Conservation (phyloP, 1,140 invertebrate genomes). For the Pectinophora gossypiella region DNA sequence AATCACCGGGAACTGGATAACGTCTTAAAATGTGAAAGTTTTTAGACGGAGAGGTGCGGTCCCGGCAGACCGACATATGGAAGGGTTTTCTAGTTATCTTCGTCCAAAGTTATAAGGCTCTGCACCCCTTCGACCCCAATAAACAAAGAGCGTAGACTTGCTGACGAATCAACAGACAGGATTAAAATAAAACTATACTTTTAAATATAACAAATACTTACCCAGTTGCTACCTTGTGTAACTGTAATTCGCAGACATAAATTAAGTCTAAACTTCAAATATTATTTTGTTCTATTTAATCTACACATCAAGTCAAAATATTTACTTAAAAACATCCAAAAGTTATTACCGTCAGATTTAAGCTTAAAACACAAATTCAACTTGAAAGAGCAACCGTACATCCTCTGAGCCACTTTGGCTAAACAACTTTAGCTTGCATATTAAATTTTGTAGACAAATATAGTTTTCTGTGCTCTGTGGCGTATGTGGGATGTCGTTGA, state of each 20-base stretch:
- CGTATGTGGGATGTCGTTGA: neutral
- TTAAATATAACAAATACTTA: too few species aligned
- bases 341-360: neutral
- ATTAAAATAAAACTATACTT: too few species aligned
- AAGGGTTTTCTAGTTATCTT: neutral
- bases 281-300: constrained; percentile 10
- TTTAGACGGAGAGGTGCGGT: constrained; percentile 25
- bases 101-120: neutral
- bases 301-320: neutral
- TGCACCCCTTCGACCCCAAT: neutral
- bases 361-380: neutral
- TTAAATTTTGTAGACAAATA: constrained; percentile 45
- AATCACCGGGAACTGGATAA: constrained; percentile 35
- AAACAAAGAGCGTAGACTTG: neutral
- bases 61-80: constrained; percentile 11
- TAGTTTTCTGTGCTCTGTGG: constrained; percentile 1
- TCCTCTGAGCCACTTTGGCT: neutral
- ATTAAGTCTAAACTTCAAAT: too few species aligned
- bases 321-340: neutral
- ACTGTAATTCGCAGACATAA: too few species aligned
- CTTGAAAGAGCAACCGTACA: neutral
- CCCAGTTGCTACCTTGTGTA: too few species aligned
- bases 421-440: constrained; percentile 30
- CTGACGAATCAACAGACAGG: neutral
- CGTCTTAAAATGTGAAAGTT: constrained; percentile 57